phyloP scores from a whole-genome alignment of 2,113 vertebrate genomes.

The Micromys minutus region DNA sequence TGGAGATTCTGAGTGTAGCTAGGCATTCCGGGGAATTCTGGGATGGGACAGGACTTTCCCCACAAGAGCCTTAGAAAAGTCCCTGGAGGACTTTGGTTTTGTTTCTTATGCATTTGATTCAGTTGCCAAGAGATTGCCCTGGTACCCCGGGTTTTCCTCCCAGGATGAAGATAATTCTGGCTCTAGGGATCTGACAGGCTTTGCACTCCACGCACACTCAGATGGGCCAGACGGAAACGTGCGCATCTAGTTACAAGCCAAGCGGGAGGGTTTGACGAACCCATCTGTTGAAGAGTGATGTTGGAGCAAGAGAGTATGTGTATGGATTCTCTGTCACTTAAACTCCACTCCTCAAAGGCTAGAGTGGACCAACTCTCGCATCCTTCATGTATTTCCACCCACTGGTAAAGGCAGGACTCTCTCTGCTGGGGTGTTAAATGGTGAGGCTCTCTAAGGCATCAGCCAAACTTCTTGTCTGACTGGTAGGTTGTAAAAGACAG shows the following conservation, averaged over 20 bases:
- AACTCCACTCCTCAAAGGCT: background rate
- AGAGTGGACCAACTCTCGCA: background rate
- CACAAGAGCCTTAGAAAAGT: slow-evolving; percentile 32
- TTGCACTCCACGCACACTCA: background rate
- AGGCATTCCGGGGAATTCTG: slow-evolving; percentile 36
- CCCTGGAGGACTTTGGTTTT: slow-evolving; percentile 31
- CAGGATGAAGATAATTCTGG: background rate
- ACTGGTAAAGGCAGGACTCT: background rate
- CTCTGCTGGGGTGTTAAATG: background rate
- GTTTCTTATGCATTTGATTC: background rate
- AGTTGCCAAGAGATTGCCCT: background rate
- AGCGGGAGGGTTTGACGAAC: background rate
- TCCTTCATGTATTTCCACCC: background rate
- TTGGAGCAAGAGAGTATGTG: background rate
- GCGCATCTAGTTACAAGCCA: background rate
- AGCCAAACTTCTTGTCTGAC: slow-evolving; percentile 26
- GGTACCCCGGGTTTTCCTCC: background rate
- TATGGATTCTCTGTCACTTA: background rate
- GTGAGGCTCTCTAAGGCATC: background rate
- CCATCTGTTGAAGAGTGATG: background rate
- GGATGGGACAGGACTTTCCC: background rate
- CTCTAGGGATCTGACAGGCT: background rate
- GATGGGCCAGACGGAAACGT: background rate
- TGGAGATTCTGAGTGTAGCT: slow-evolving; percentile 59
- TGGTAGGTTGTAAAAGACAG: slow-evolving; percentile 43